Evolutionary conservation across 1,140 invertebrate genomes (phyloP).

Genomic region (Pogonomyrmex barbatus): DNA sequence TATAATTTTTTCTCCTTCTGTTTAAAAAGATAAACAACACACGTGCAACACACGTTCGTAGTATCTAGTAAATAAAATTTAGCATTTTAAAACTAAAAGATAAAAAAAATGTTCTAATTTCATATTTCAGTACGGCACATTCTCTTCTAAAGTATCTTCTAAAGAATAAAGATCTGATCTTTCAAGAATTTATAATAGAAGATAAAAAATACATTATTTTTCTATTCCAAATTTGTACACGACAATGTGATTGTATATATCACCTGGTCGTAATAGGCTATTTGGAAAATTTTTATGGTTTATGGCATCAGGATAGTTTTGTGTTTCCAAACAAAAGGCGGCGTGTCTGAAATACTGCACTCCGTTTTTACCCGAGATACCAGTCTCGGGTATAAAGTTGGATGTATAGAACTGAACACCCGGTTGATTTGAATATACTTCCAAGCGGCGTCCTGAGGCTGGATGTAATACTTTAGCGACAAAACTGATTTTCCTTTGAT

Average conservation of each 20-base stretch:
- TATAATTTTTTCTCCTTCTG: no score
- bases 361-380: conserved; percentile 90
- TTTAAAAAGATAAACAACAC: no score
- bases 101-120: no score
- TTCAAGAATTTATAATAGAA: neutral
- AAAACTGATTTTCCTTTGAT: conserved; percentile 66
- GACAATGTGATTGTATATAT: conserved; percentile 89
- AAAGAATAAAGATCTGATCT: neutral
- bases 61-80: no score
- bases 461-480: conserved; percentile 89
- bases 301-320: conserved; percentile 96
- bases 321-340: conserved; percentile 96
- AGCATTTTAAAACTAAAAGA: no score
- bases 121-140: no score
- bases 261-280: conserved; percentile 90
- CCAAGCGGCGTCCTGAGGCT: conserved; percentile 90
- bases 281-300: conserved; percentile 93
- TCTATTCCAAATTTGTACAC: conserved; percentile 88
- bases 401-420: conserved; percentile 96
- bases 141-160: no score
- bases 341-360: conserved; percentile 91
- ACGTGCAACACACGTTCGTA: no score
- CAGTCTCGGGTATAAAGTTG: conserved; percentile 89
- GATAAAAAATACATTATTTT: neutral
- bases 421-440: conserved; percentile 94